Evolutionary conservation across 2,797 vertebrate species (phyloP).

Genomic region (Lindbergichthys nudifrons): DNA sequence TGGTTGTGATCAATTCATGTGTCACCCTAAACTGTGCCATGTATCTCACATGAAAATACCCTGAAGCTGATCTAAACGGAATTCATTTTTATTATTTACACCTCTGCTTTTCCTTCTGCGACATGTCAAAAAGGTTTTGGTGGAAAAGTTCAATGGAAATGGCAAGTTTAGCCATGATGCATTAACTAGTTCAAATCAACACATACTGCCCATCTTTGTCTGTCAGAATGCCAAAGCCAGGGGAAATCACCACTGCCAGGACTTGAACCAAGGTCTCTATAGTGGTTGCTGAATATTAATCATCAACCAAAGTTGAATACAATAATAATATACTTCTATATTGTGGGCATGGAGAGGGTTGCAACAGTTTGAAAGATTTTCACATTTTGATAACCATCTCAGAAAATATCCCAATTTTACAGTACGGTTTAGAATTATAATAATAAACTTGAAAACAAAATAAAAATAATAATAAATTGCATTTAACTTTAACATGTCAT

Average conservation of each 20-base stretch:
- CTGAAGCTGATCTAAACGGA: too few species aligned
- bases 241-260: neutral
- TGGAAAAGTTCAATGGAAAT: neutral
- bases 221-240: neutral
- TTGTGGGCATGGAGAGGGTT: constrained; percentile 6
- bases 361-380: neutral
- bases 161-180: neutral
- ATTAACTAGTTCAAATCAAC: neutral
- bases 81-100: too few species aligned
- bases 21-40: neutral
- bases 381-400: neutral
- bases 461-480: too few species aligned
- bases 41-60: too few species aligned
- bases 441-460: too few species aligned
- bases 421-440: neutral
- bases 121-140: neutral
- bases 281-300: neutral
- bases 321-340: neutral
- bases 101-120: neutral
- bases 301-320: constrained; percentile 3
- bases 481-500: too few species aligned
- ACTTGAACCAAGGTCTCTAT: neutral
- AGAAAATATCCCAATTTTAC: neutral
- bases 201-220: neutral
- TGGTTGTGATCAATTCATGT: neutral